Conservation (phyloP, 2,888 invertebrate species). For the Apamea sordens region DNA sequence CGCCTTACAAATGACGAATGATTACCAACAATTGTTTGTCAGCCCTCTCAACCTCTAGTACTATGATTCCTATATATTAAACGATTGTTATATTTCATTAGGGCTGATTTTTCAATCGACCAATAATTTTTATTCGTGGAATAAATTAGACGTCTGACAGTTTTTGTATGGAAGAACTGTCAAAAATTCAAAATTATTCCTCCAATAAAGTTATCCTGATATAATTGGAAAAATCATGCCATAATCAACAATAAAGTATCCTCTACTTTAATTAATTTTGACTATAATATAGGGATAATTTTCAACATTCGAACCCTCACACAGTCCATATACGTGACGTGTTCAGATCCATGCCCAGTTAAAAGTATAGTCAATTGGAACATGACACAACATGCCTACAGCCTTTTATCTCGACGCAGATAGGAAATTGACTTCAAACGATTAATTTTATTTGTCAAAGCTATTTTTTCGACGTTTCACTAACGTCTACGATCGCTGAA, state of each 20-base stretch:
- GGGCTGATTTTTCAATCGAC: too few species aligned
- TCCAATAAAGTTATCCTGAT: too few species aligned
- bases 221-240: too few species aligned
- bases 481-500: slow-evolving; percentile 9
- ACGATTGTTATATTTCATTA: too few species aligned
- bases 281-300: background rate
- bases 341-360: slow-evolving; percentile 5
- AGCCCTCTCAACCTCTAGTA: too few species aligned
- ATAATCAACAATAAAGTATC: background rate
- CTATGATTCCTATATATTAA: too few species aligned
- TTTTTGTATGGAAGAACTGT: too few species aligned
- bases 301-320: background rate
- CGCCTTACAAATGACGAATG: too few species aligned
- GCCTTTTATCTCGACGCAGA: slow-evolving; percentile 31
- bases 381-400: slow-evolving; percentile 30
- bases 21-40: background rate
- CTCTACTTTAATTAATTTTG: background rate
- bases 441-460: slow-evolving; percentile 20
- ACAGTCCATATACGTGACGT: background rate
- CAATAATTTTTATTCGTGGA: too few species aligned
- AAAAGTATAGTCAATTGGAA: slow-evolving; percentile 43
- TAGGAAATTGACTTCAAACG: slow-evolving; percentile 62
- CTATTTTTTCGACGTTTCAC: slow-evolving; percentile 7
- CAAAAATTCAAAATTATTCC: too few species aligned
- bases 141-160: too few species aligned